Conservation (phyloP, 2,797 vertebrate species). For the Malacoraja senta region DNA sequence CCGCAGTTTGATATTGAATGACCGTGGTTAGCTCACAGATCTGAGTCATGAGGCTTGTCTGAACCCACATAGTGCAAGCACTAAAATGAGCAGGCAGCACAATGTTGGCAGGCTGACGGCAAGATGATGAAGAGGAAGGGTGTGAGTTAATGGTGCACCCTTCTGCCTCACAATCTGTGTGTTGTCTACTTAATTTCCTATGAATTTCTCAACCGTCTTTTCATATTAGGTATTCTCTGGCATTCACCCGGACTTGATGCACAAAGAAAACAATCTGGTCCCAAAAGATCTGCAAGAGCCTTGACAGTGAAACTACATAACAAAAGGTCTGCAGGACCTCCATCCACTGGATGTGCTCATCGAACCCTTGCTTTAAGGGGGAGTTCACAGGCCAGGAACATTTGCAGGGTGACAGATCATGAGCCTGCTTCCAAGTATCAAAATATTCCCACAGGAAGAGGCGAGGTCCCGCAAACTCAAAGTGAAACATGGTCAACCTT, state of each 20-base stretch:
- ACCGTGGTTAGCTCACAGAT: no score
- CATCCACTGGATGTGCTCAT: background rate
- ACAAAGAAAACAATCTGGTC: background rate
- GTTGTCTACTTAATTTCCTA: no score
- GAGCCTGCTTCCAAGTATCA: background rate
- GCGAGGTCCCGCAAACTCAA: background rate
- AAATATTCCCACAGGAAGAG: background rate
- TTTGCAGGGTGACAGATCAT: background rate
- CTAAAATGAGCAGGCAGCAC: no score
- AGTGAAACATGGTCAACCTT: background rate
- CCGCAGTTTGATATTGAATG: background rate
- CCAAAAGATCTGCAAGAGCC: background rate
- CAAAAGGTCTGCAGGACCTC: background rate
- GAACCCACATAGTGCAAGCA: no score
- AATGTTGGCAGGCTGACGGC: no score
- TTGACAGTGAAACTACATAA: background rate
- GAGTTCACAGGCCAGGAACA: no score
- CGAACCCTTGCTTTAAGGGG: background rate
- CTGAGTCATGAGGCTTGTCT: background rate
- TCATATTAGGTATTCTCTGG: background rate
- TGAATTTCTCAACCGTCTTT: no score
- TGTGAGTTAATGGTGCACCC: no score
- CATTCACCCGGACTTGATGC: no score
- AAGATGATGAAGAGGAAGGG: no score
- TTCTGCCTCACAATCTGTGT: no score